Conservation (phyloP, 2,888 invertebrate genomes). For the Subacronicta megacephala region DNA sequence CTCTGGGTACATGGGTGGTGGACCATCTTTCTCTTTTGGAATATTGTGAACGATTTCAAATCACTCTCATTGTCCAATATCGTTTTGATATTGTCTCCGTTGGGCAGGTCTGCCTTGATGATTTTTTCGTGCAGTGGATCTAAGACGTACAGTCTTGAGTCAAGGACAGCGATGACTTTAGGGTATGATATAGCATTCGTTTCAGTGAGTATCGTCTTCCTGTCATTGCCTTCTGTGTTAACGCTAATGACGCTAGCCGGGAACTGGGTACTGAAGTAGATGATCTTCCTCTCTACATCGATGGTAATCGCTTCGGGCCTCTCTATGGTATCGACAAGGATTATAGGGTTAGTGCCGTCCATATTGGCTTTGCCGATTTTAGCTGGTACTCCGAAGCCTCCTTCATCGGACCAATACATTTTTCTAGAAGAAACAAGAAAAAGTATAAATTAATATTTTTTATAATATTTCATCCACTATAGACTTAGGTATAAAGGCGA, state of each 20-base stretch:
- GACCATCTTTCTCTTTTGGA: conserved; percentile 94
- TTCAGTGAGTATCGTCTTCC: conserved; percentile 91
- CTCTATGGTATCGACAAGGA: conserved; percentile 92
- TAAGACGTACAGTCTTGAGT: conserved; percentile 95
- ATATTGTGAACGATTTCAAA: conserved; percentile 95
- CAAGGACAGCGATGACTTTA: conserved; percentile 94
- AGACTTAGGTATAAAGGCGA: too few relatives aligned
- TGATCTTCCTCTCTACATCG: conserved; percentile 93
- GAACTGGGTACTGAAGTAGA: conserved; percentile 96
- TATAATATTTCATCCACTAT: too few relatives aligned
- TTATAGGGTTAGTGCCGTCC: conserved; percentile 95
- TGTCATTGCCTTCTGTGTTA: conserved; percentile 92
- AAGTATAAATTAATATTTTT: neutral
- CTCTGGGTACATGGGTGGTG: conserved; percentile 95
- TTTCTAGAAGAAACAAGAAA: conserved; percentile 89
- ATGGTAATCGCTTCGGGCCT: conserved; percentile 96
- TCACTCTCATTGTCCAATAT: conserved; percentile 96
- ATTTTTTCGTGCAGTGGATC: conserved; percentile 97
- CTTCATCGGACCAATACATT: conserved; percentile 99
- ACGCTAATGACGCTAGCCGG: conserved; percentile 93
- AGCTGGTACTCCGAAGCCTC: conserved; percentile 95
- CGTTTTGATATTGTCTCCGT: conserved; percentile 93
- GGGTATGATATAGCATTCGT: conserved; percentile 93
- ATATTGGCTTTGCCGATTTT: conserved; percentile 97
- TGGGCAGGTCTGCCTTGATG: conserved; percentile 94